Base-by-base conservation (phyloP, 1,140 invertebrate species). In the Mamestra configurata region DNA sequence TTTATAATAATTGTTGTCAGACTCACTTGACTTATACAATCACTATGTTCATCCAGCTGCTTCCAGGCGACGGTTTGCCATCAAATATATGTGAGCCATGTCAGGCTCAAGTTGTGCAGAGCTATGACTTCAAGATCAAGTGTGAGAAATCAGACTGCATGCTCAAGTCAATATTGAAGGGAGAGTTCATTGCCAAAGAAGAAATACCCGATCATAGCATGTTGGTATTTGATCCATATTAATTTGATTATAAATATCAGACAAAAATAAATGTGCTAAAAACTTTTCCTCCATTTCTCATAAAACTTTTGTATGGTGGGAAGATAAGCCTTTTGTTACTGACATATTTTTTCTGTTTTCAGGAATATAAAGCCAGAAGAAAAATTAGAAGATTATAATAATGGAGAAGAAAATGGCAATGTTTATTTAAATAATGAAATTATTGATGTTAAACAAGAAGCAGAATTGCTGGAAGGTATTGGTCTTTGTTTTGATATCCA, bases 41-140 rank as follows among this genome's bases (percentile, higher is more conserved):
- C 5, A 64, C 15, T 46, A 49, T 72, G 53, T 59, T 8, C 18
- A 7, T 86, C 49, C 57, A 89, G 88, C 49, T 88, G 37, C 6
- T 79, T 31, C 15, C 22, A 15, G 80, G 85, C 46, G 87, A 90
- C 82, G 80, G 76, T 15, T 59, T 89, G 13, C 84, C 88, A 15
- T 77, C 86, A 20, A 66, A 84, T 46, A 84, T 92, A 20, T 93
- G 92, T 84, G 72, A 81, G 27, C 10, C 43, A 18, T 93, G 92
- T 80, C 80, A 82, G 49, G 70, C 59, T 24, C 77, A 87, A 37
- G 49, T 94, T 18, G 64, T 88, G 8, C 72, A 88, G 24, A 89
- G 80, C 35, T 91, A 89, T 77, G 70, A 86, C 1, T 93, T 94
- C 66, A 89, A 87, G 70, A 46, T 76, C 0, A 91, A 91, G 79